Evolutionary conservation across 2,113 vertebrate species (phyloP), one percentile per base, ranked within the genome.

Genomic region (Hyaena hyaena): DNA sequence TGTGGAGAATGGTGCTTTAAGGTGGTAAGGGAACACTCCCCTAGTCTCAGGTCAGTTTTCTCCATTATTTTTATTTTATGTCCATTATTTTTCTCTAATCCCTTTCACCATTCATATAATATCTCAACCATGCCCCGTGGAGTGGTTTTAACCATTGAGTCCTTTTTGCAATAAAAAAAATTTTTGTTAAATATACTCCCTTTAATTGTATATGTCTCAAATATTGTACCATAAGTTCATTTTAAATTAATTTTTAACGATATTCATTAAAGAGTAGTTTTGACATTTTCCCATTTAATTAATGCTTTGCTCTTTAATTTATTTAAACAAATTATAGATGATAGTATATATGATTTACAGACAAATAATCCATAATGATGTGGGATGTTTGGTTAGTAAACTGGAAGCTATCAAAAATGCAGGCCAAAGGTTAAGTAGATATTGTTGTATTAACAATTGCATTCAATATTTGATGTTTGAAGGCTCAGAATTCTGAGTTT

Each of bases 261-360:
- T 80, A 91, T 61, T 79, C 50, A 92, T 50, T 66, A 77, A 58
- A 84, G 21, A 86, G 6, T 69, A 14, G 4, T 50, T 96, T 82
- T 95, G 48, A 79, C 19, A 61, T 73, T 86, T 91, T 58, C 48
- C 15, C n/a, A 91, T 65, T 86, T 86, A 94, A 92, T 45, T 53
- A 73, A 68, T 35, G 48, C 39, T 61, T 8, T 14, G 1, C 14
- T 77, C 39, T 21, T 95, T 90, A 68, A 82, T 50, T 91, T 66
- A 92, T 4, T 83, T 92, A 58, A 95, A 77, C 24, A 50, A 95
- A 93, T 58, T 82, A 82, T 14, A 84, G 61, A 16, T 61, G 14
- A 86, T 84, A 79, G 4, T 17, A 50, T 1, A 10, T 28, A 19
- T 6, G n/a, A 63, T 45, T 82, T 76, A 50, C 11, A 24, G 71